These are phyloP conservation scores for Emydura subglobosa DNA, from an alignment of 2,113 vertebrate genomes.

Conservation along the genomic window DNA sequence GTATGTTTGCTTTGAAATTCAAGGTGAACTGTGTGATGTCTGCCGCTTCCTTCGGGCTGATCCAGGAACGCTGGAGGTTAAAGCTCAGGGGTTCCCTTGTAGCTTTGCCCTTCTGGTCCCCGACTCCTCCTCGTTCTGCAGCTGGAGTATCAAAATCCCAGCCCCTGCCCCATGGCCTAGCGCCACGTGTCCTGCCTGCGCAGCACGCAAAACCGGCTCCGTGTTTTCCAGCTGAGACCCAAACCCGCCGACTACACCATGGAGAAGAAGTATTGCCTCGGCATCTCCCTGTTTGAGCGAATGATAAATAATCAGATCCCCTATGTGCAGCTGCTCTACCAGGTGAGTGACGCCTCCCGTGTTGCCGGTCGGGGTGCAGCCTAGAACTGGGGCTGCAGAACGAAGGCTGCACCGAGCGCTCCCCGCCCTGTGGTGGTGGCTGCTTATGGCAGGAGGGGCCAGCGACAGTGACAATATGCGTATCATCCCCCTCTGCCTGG, in stretches of 20 bases:
- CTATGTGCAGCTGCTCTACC: slow-evolving; percentile 59
- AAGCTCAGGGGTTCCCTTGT: too few species aligned
- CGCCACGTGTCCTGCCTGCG: too few species aligned
- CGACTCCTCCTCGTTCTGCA: too few species aligned
- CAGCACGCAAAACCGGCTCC: background rate
- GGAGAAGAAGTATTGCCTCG: slow-evolving; percentile 53
- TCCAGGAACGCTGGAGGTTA: background rate
- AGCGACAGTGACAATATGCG: too few species aligned
- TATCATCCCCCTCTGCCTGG: too few species aligned
- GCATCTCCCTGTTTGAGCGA: slow-evolving; percentile 67
- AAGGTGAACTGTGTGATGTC: too few species aligned
- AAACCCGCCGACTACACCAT: slow-evolving; percentile 64
- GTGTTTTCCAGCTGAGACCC: slow-evolving; percentile 55
- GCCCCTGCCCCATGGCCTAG: too few species aligned
- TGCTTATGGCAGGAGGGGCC: too few species aligned
- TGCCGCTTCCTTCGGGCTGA: background rate
- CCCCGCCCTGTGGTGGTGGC: background rate
- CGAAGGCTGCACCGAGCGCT: background rate
- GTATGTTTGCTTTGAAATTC: too few species aligned
- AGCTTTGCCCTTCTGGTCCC: background rate
- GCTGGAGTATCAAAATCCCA: too few species aligned
- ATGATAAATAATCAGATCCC: slow-evolving; percentile 51
- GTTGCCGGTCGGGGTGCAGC: background rate
- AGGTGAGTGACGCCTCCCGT: slow-evolving; percentile 11
- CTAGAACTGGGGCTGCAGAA: background rate